A percentile compares a stretch with the other conserved stretches of the same genome.
These are phyloP conservation scores for Rhyzopertha dominica DNA, from an alignment of 1,140 invertebrate species.

Conservation along the genomic window DNA sequence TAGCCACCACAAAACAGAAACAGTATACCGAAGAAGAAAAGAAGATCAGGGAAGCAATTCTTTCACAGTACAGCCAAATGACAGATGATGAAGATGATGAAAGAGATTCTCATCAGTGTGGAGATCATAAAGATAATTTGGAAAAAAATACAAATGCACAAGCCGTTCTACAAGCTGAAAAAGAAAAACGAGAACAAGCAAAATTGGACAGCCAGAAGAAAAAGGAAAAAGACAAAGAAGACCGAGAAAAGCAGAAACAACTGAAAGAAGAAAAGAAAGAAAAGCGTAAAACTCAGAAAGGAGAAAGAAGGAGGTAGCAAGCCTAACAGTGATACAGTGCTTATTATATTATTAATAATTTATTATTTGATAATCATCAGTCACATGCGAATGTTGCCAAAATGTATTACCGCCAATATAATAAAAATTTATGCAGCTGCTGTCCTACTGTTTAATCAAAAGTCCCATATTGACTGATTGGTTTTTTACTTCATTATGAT, in stretches of 20 bases:
- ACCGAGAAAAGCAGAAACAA: conserved; percentile 81
- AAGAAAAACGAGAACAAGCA: conserved; percentile 70
- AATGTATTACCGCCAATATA: too few species aligned
- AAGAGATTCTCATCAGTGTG: conserved; percentile 48
- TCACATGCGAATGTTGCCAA: too few species aligned
- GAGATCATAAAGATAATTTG: conserved; percentile 47
- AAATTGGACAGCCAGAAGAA: conserved; percentile 74
- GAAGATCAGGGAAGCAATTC: conserved; percentile 73
- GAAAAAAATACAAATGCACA: conserved; percentile 74
- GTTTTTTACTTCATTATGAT: too few species aligned
- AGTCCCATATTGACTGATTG: too few species aligned
- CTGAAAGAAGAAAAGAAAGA: conserved; percentile 81
- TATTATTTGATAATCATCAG: too few species aligned
- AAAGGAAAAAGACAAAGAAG: conserved; percentile 84
- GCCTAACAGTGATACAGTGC: too few species aligned
- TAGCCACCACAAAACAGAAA: conserved; percentile 59
- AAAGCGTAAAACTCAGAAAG: conserved; percentile 81
- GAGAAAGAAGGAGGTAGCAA: conserved; percentile 76
- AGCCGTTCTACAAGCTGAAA: conserved; percentile 66
- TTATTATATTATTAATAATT: too few species aligned
- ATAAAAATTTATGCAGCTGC: too few species aligned
- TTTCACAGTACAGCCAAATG: conserved; percentile 78
- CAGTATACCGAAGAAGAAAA: conserved; percentile 73
- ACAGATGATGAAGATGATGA: conserved; percentile 60
- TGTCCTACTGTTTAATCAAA: too few species aligned